These are phyloP conservation scores for Pseudopleuronectes americanus DNA, from an alignment of 2,797 vertebrate species.

Conservation along the genomic window DNA sequence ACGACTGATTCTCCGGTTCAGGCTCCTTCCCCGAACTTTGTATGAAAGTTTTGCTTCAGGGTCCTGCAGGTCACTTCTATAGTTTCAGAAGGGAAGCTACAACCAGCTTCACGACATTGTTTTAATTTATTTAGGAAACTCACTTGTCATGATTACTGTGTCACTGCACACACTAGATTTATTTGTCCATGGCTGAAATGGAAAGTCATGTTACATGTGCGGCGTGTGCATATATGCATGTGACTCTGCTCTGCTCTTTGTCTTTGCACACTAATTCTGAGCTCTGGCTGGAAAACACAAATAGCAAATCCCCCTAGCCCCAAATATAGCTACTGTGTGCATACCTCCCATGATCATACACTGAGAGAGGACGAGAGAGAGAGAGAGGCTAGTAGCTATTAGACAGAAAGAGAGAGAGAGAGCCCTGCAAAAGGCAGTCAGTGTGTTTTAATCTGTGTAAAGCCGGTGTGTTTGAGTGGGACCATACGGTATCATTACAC, in stretches of 20 bases:
- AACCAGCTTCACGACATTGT: too few species aligned
- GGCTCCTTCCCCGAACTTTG: too few species aligned
- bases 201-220: constrained; percentile 1
- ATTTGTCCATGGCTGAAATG: background rate
- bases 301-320: constrained; percentile 54
- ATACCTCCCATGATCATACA: constrained; percentile 57
- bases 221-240: constrained; percentile 28
- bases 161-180: background rate
- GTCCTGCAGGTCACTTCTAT: too few species aligned
- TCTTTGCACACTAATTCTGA: constrained; percentile 56
- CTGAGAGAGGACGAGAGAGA: constrained; percentile 10
- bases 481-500: constrained; percentile 40
- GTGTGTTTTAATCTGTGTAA: constrained; percentile 55
- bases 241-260: constrained; percentile 49
- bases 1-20: too few species aligned
- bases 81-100: too few species aligned
- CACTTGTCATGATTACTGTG: background rate
- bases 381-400: constrained; percentile 2
- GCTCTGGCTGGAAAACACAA: constrained; percentile 62
- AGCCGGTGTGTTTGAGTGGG: constrained; percentile 39
- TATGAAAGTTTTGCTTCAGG: too few species aligned
- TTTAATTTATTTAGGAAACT: background rate
- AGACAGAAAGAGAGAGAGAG: constrained; percentile 11
- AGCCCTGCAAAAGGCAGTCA: constrained; percentile 46
- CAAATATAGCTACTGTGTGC: constrained; percentile 62